These are phyloP conservation scores for Chloromyia formosa DNA, from an alignment of 2,888 invertebrate species.

Conservation along the genomic window DNA sequence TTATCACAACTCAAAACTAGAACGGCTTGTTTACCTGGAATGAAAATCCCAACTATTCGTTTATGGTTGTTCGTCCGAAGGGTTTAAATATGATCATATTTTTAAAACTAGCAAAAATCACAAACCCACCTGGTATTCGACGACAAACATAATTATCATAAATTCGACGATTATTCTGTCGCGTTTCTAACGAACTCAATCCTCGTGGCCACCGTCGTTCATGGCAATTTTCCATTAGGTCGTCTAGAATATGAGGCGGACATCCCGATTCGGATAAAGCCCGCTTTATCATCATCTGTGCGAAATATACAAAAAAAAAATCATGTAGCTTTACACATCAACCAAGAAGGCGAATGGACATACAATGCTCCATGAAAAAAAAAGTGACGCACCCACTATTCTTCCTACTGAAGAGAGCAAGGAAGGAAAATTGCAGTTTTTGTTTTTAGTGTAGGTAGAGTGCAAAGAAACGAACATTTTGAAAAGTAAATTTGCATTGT, in stretches of 20 bases:
- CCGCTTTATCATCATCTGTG: conserved; percentile 90
- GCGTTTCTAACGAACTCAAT: conserved; percentile 88
- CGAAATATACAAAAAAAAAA: neutral
- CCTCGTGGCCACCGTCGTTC: conserved; percentile 96
- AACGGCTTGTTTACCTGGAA: conserved; percentile 94
- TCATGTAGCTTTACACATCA: neutral
- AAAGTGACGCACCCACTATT: no score
- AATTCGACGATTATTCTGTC: conserved; percentile 89
- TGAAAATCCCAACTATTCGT: neutral
- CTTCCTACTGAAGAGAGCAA: no score
- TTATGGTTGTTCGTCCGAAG: neutral
- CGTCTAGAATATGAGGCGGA: conserved; percentile 91
- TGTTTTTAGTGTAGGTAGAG: no score
- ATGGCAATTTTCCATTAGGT: conserved; percentile 97
- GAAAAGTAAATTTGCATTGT: no score
- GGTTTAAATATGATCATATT: neutral
- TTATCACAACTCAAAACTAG: conserved; percentile 95
- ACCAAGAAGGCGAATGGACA: no score
- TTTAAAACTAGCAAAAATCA: neutral
- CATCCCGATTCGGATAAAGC: conserved; percentile 94
- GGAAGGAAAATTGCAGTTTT: no score
- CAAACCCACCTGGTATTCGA: conserved; percentile 78
- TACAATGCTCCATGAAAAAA: no score
- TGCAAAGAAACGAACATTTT: no score
- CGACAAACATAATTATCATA: conserved; percentile 96